These are phyloP conservation scores for Manacus vitellinus DNA, from an alignment of 2,113 vertebrate species.

Conservation along the genomic window DNA sequence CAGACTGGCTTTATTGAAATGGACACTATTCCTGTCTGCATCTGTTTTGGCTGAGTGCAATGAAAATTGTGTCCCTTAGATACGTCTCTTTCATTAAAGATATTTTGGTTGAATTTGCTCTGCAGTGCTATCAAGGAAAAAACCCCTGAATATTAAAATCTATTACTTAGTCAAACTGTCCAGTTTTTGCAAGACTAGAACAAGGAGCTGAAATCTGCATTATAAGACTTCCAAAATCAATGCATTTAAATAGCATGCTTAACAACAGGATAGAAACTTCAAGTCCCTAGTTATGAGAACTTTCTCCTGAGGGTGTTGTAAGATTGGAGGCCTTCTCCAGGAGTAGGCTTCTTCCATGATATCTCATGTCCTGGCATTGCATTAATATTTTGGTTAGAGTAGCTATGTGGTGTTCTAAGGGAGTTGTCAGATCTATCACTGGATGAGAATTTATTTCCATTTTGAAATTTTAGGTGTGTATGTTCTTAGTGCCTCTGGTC, in stretches of 20 bases:
- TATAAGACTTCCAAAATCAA: constrained; percentile 56
- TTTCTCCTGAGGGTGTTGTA: constrained; percentile 36
- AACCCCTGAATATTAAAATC: constrained; percentile 9
- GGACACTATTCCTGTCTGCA: not conserved
- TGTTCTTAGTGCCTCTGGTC: not conserved
- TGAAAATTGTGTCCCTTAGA: constrained; percentile 23
- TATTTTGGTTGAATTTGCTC: constrained; percentile 46
- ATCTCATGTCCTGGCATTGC: not conserved
- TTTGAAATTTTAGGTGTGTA: not conserved
- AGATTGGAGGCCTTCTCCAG: not conserved
- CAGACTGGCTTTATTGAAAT: not conserved
- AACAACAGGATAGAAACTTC: constrained; percentile 41
- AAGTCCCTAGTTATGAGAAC: constrained; percentile 21
- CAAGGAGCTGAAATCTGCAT: constrained; percentile 49
- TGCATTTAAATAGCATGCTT: constrained; percentile 77
- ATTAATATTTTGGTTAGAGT: not conserved
- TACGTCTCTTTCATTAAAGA: constrained; percentile 19
- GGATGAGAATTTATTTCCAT: not conserved
- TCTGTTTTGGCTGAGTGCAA: not conserved
- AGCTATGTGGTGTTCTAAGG: not conserved
- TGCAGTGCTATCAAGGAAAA: not conserved
- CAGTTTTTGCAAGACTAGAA: constrained; percentile 43
- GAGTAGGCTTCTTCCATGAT: not conserved
- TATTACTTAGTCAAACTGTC: constrained; percentile 60
- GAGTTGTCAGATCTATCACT: not conserved